Evolutionary conservation across 2,888 invertebrate genomes (phyloP).

Genomic region (Trichogramma dendrolimi): DNA sequence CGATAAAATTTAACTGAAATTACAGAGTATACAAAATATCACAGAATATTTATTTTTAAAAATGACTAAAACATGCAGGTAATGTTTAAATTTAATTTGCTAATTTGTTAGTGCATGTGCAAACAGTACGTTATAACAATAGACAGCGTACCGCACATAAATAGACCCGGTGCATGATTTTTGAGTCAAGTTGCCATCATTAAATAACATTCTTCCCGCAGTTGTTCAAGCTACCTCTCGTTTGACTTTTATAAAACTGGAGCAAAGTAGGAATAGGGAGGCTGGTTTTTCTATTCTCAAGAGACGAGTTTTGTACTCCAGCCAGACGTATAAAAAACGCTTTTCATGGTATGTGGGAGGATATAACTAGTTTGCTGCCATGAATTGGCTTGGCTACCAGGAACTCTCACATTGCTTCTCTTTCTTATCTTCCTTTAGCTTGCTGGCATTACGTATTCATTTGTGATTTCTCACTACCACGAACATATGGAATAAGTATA

Average conservation of each 20-base stretch:
- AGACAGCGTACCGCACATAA: too few relatives aligned
- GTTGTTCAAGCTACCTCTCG: conserved; percentile 5
- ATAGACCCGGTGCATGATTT: too few relatives aligned
- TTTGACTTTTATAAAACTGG: conserved; percentile 13
- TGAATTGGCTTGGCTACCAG: neutral
- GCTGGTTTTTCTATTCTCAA: neutral
- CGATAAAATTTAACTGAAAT: too few relatives aligned
- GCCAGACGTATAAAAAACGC: conserved; percentile 16
- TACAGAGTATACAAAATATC: too few relatives aligned
- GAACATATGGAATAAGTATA: neutral
- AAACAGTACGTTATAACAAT: too few relatives aligned
- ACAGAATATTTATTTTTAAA: too few relatives aligned
- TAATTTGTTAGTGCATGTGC: too few relatives aligned
- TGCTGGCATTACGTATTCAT: conserved; percentile 46
- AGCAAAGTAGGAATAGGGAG: neutral
- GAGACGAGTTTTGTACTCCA: neutral
- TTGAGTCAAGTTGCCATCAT: neutral
- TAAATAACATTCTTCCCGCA: conserved; percentile 19
- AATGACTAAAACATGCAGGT: too few relatives aligned
- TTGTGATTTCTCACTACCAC: conserved; percentile 38
- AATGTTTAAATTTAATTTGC: too few relatives aligned
- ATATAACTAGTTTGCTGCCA: conserved; percentile 19
- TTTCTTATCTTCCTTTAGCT: conserved; percentile 6
- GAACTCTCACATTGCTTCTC: too few relatives aligned
- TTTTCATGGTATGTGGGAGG: neutral